phyloP scores from a whole-genome alignment of 2,797 vertebrate genomes.

The Apogon hyalosoma region DNA sequence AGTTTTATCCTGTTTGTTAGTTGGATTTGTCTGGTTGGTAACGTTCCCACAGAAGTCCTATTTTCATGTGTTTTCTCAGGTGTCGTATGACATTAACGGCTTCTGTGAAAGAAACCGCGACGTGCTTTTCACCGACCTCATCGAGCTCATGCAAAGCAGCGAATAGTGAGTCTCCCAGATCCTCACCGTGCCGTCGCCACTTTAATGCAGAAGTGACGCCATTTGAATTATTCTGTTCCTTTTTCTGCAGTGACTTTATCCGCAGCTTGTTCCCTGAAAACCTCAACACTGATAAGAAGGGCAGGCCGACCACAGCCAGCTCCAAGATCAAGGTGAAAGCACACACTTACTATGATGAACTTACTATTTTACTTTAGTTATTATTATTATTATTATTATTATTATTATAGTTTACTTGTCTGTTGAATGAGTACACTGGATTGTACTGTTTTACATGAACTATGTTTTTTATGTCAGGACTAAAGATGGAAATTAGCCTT shows the following conservation, averaged over 20 bases:
- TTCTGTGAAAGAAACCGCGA: constrained; percentile 97
- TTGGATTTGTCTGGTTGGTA: background rate
- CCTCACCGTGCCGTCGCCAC: too few species aligned
- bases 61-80: constrained; percentile 75
- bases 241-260: constrained; percentile 89
- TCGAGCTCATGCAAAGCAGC: constrained; percentile 98
- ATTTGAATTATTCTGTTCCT: too few species aligned
- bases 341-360: too few species aligned
- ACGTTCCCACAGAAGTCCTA: background rate
- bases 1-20: background rate
- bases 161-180: constrained; percentile 87
- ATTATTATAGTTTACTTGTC: too few species aligned
- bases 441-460: too few species aligned
- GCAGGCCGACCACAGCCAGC: constrained; percentile 94
- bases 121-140: constrained; percentile 94
- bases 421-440: too few species aligned
- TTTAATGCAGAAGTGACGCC: too few species aligned
- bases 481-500: too few species aligned
- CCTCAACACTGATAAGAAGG: constrained; percentile 97
- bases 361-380: background rate
- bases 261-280: constrained; percentile 94
- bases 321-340: constrained; percentile 95
- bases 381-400: background rate
- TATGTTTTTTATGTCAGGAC: too few species aligned
- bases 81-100: constrained; percentile 92